Conservation (phyloP, 2,113 vertebrate species). For the Oryctolagus cuniculus region DNA sequence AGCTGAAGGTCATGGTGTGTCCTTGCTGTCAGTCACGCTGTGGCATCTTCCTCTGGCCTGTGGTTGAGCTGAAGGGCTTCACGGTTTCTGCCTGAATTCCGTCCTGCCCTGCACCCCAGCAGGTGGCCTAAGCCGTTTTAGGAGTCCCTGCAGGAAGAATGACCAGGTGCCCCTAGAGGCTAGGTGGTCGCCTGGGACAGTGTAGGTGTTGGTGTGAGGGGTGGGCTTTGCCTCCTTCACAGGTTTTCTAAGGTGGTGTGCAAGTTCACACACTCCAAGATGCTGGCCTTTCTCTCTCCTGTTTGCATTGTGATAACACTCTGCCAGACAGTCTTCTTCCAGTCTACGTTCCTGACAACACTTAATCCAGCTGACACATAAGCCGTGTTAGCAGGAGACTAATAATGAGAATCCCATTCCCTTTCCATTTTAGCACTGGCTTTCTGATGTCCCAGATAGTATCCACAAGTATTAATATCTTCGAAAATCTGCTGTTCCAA, state of each 20-base stretch:
- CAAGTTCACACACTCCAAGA: neutral
- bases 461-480: constrained; percentile 8
- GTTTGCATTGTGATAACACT: constrained; percentile 29
- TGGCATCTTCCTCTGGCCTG: neutral
- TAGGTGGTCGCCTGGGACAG: neutral
- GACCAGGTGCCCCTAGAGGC: neutral
- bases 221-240: neutral
- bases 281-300: constrained; percentile 30
- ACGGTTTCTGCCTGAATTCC: neutral
- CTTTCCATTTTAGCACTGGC: neutral
- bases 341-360: neutral
- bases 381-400: neutral
- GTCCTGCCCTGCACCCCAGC: neutral
- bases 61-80: neutral
- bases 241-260: neutral
- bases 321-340: neutral
- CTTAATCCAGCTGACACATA: neutral
- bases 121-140: neutral
- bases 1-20: neutral
- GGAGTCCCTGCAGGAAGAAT: neutral
- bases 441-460: neutral
- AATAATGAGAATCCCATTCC: neutral
- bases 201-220: neutral
- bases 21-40: neutral
- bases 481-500: constrained; percentile 45